Base-by-base conservation (phyloP, 2,797 vertebrate species). In the Gobio occitaniae region DNA sequence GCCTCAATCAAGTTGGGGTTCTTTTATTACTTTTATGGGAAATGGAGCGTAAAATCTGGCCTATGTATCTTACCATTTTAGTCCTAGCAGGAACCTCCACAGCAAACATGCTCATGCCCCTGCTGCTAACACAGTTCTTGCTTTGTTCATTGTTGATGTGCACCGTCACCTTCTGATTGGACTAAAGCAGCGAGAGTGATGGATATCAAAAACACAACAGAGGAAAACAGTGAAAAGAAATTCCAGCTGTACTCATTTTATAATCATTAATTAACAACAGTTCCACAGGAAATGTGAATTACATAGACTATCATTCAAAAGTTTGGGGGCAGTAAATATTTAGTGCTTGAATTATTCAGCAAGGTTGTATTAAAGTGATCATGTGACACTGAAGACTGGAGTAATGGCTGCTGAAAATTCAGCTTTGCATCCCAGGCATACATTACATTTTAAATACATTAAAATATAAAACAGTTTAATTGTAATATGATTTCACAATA, bases 61-160 rank as follows among this genome's bases (percentile, higher is more conserved):
- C 3, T 10, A 16, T 56, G 8, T 50, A 13, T 47, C 83, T 92
- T 94, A 98, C 98, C 96, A 95, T 96, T 89, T 94, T 95, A 79
- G 96, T 96, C 86, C 95, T 96, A 61, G 96, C 94, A 81, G 97
- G 96, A 86, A 99, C 96, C 94, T 99, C 98, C 13, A 99, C 95
- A 71, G 97, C 97, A 92, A 98, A 99, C 89, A 96, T 90, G 25
- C 71, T 92, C 90, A 98, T 93, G 63, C 96, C 96, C 90, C 97
- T 93, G 54, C 92, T 98, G 93, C 94, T 98, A 11, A 95, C 78
- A 88, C 96, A 98, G 93, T 98, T 99, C 92, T 92, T 97, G 90
- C 94, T 97, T 88, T 96, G 95, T 84, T 98, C 96, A 1, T 96
- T 98, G 94, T 96, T 97, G 52, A 99, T 90, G 6, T 97, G 97